Conservation (phyloP, 2,888 invertebrate genomes). For the Agapostemon virescens region DNA sequence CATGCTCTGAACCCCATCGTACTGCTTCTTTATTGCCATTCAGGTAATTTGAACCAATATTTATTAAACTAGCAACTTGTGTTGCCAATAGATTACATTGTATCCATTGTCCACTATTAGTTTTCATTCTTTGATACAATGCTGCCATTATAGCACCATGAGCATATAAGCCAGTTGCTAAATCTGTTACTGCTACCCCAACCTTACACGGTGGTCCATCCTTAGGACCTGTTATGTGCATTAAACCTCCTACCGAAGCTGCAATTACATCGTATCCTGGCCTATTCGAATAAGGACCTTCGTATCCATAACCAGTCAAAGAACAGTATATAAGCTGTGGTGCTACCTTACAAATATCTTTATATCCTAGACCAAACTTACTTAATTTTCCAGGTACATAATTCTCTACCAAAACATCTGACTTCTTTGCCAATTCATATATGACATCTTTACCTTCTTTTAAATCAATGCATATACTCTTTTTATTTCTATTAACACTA, state of each 20-base stretch:
- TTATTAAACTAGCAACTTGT: constrained; percentile 93
- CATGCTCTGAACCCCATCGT: constrained; percentile 96
- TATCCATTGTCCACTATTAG: constrained; percentile 93
- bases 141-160: constrained; percentile 97
- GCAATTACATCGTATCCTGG: constrained; percentile 99
- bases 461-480: constrained; percentile 93
- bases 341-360: constrained; percentile 85
- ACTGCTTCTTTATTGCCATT: constrained; percentile 90
- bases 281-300: constrained; percentile 91
- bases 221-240: constrained; percentile 93
- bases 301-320: constrained; percentile 93
- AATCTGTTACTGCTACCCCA: constrained; percentile 95
- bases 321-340: constrained; percentile 95
- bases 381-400: constrained; percentile 95
- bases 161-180: constrained; percentile 96
- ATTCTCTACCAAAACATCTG: constrained; percentile 96
- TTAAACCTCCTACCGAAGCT: constrained; percentile 93
- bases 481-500: constrained; percentile 96
- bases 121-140: constrained; percentile 87
- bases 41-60: constrained; percentile 93
- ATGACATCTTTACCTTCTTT: constrained; percentile 87
- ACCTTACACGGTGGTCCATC: constrained; percentile 93
- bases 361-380: constrained; percentile 89
- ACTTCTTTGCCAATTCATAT: constrained; percentile 87
- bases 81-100: constrained; percentile 97